Evolutionary conservation across 2,113 vertebrate genomes (phyloP), one percentile per base, ranked within the genome.

Genomic region (Globicephala melas): DNA sequence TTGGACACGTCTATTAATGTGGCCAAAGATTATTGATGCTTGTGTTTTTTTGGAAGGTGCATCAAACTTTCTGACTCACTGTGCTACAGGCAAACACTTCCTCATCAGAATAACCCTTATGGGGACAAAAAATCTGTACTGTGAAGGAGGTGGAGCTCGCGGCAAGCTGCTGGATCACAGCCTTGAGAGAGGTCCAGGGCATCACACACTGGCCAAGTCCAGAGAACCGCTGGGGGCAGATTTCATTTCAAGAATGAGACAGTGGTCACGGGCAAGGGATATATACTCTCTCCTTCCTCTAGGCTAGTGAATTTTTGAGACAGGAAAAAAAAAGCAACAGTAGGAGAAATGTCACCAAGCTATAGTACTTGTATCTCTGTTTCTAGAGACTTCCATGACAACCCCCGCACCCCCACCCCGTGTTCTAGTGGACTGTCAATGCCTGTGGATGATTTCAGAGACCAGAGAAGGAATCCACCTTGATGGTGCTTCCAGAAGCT

Each of bases 61-160:
- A 98, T 97, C 95, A 97, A 97, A 96, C 97, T 94, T 96, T 97
- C 94, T 97, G 97, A 98, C 92, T 97, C 98, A 96, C 92, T 95
- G 79, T 55, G 84, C 94, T 96, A 70, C 68, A 87, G 95, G 95
- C 96, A 95, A 97, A 96, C 2, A 60, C 80, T 95, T 84, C 95
- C 95, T 96, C 96, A 97, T 97, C 97, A 96, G 74, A 83, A 97
- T 94, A 95, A 96, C 70, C 58, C 92, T 97, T 92, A 86, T 81
- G 71, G 70, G 96, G 94, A 96, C 90, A 81, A 97, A 89, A 93
- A 96, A 90, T 31, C 87, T 95, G 86, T 70, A 1, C 8, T 20
- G 79, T 9, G 44, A 94, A 41, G 1, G 1, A 9, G 41, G 73
- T 17, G 26, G 88, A 65, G 96, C 80, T 38, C 8, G 2, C 3